phyloP scores from a whole-genome alignment of 1,140 invertebrate species.

The Heliconius hewitsoni region DNA sequence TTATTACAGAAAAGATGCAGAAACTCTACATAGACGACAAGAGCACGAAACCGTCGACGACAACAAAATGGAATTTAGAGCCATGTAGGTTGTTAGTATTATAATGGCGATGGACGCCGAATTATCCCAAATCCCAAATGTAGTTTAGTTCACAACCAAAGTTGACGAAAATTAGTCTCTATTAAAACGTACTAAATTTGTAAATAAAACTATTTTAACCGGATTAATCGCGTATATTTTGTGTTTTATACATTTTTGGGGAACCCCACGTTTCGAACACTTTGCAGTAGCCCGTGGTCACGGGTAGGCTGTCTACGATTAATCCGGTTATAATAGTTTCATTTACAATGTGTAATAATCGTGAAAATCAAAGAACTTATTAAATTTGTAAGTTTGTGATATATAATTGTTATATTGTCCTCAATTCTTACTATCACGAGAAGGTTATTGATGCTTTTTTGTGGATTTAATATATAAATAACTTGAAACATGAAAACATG shows the following conservation, averaged over 20 bases:
- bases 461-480: background rate
- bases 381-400: slow-evolving; percentile 35
- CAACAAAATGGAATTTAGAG: slow-evolving; percentile 65
- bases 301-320: too few relatives aligned
- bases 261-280: too few relatives aligned
- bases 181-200: slow-evolving; percentile 32
- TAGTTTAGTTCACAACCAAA: slow-evolving; percentile 77
- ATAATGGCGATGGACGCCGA: background rate
- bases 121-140: slow-evolving; percentile 57
- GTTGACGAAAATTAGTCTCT: slow-evolving; percentile 64
- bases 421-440: background rate
- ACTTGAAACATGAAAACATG: background rate
- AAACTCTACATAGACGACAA: slow-evolving; percentile 68
- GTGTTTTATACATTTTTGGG: too few relatives aligned
- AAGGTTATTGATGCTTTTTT: background rate
- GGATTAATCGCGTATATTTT: too few relatives aligned
- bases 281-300: too few relatives aligned
- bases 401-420: slow-evolving; percentile 16
- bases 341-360: too few relatives aligned
- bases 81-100: slow-evolving; percentile 54
- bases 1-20: slow-evolving; percentile 72
- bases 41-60: slow-evolving; percentile 60
- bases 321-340: too few relatives aligned
- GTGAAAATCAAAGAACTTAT: background rate
- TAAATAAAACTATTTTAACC: background rate